These are phyloP conservation scores for Cheilosia soror DNA, from an alignment of 2,888 invertebrate genomes.

Conservation along the genomic window DNA sequence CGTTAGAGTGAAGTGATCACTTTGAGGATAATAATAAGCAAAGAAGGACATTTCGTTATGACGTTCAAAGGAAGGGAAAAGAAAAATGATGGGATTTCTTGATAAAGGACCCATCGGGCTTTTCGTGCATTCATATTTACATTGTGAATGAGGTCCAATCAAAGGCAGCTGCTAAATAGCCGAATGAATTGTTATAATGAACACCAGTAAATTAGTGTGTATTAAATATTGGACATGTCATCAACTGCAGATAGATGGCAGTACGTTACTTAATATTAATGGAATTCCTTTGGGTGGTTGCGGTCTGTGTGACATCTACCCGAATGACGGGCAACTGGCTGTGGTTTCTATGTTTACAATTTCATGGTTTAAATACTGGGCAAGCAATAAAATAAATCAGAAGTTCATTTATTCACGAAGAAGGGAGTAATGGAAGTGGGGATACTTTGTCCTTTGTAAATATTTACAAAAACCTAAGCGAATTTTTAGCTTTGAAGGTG, in stretches of 20 bases:
- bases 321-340: neutral
- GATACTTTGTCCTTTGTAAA: constrained; percentile 3
- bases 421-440: neutral
- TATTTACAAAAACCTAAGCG: constrained; percentile 23
- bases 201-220: constrained; percentile 28
- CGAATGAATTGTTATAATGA: constrained; percentile 52
- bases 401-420: neutral
- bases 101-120: constrained; percentile 30
- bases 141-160: constrained; percentile 61
- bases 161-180: constrained; percentile 63
- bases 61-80: constrained; percentile 32
- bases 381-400: neutral
- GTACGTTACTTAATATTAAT: constrained; percentile 65
- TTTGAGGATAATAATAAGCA: constrained; percentile 53
- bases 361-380: constrained; percentile 1
- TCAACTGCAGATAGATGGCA: constrained; percentile 47
- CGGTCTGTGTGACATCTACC: neutral
- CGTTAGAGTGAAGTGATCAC: constrained; percentile 18
- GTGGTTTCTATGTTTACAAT: neutral
- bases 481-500: constrained; percentile 4
- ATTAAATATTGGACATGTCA: constrained; percentile 16
- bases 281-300: constrained; percentile 35
- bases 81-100: constrained; percentile 43
- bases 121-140: constrained; percentile 58
- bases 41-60: constrained; percentile 38